Evolutionary conservation across 2,113 vertebrate species (phyloP), one percentile per base, ranked within the genome.

Genomic region (Sebastes schlegelii): DNA sequence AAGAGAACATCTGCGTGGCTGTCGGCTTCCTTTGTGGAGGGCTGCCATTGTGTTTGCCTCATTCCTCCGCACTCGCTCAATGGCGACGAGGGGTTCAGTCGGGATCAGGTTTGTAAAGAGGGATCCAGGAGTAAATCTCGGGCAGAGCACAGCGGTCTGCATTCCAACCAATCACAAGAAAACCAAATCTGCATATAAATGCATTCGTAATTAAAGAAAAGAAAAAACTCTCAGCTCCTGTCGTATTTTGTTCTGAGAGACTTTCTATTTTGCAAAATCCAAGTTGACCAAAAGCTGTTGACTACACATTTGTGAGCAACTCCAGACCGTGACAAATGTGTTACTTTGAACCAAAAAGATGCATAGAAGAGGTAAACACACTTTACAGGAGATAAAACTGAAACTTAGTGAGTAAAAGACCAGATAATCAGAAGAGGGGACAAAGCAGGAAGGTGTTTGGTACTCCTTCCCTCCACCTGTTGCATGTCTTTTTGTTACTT

Each of bases 41-140:
- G 60, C 48, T 16, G 3, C 84, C 74, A 90, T 91, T 93, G 85
- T 91, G 90, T 78, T 67, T 1, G 55, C 70, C 77, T 90, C 89
- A 90, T 92, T 91, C 90, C 84, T 88, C 78, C 43, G 1, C 77
- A 72, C 61, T 82, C 78, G 34, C 83, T 92, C 86, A 88, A 34
- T 78, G 77, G 79, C 42, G 23, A 45, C 23, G 60, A 80, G 88
- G 81, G 78, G 76, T 84, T 83, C 77, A 79, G 84, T 45, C 72
- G 65, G 89, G 89, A 91, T 89, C 85, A 91, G 81, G 88, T 89
- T 92, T 92, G 87, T 84, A 87, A 89, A 90, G 88, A 83, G 81
- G 83, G 86, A 89, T 83, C 57, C 65, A 57, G 62, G 9, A 83
- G 66, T 61, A 84, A 83, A 84, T 85, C 89, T 78, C 1, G 6